These are phyloP conservation scores for Cichladusa arquata DNA, from an alignment of 2,113 vertebrate genomes.

Conservation along the genomic window DNA sequence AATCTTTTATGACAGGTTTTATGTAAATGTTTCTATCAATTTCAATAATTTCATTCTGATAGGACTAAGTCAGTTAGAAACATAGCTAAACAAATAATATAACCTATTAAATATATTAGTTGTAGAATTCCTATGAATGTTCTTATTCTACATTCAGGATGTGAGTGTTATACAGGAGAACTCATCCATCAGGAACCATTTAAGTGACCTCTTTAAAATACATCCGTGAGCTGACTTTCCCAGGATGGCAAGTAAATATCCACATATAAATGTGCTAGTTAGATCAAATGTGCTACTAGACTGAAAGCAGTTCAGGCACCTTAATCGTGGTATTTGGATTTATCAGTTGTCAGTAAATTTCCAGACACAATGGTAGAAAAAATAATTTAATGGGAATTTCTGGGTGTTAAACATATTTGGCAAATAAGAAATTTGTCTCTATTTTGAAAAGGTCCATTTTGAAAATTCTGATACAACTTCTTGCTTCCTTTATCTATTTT, in stretches of 20 bases:
- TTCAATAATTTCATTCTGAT: not conserved
- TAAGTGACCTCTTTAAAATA: not conserved
- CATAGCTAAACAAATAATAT: not conserved
- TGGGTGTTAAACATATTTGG: not conserved
- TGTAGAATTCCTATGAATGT: not conserved
- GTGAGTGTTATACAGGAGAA: not conserved
- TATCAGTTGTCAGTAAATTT: not conserved
- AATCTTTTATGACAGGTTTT: not conserved
- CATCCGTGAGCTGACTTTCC: not conserved
- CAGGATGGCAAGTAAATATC: not conserved
- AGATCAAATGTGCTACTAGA: not conserved
- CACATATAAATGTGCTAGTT: not conserved
- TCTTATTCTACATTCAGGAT: not conserved
- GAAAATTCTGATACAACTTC: not conserved
- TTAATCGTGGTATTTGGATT: not conserved
- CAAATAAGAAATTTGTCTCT: not conserved
- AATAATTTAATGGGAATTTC: not conserved
- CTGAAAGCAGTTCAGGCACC: not conserved
- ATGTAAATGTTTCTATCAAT: not conserved
- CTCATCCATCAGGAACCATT: not conserved
- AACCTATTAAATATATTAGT: not conserved
- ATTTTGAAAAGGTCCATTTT: not conserved
- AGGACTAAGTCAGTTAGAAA: not conserved
- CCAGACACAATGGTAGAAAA: not conserved
- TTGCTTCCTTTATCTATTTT: not conserved